A percentile compares a stretch with the other conserved stretches of the same genome.
phyloP scores from a whole-genome alignment of 1,140 invertebrate genomes.

The Heterodera carotae region DNA sequence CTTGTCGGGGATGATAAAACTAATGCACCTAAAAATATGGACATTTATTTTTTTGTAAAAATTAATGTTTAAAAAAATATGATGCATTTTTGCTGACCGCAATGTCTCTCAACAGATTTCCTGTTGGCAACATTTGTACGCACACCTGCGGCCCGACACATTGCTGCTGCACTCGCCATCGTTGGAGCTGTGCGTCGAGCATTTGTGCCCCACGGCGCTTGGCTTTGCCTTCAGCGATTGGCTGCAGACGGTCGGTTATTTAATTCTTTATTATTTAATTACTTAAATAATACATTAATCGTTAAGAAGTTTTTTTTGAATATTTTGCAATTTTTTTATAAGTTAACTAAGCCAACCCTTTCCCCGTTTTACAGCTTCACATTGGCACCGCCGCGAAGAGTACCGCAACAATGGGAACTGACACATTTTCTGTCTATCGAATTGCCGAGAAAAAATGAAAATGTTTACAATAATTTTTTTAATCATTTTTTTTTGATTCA shows the following conservation, averaged over 20 bases:
- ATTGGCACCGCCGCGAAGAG: slow-evolving; percentile 5
- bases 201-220: slow-evolving; percentile 29
- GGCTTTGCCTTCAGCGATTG: slow-evolving; percentile 42
- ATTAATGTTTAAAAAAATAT: too few species aligned
- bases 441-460: not conserved
- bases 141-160: slow-evolving; percentile 21
- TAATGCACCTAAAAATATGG: too few species aligned
- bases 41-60: too few species aligned
- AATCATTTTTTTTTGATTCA: not conserved
- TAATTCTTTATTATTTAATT: slow-evolving; percentile 1
- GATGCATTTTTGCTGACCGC: not conserved
- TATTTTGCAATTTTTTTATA: not conserved
- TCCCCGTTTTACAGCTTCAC: not conserved
- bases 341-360: too few species aligned
- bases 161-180: slow-evolving; percentile 40
- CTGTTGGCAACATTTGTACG: slow-evolving; percentile 36
- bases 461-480: not conserved
- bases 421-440: slow-evolving; percentile 12
- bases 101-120: slow-evolving; percentile 10
- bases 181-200: slow-evolving; percentile 38
- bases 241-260: slow-evolving; percentile 36
- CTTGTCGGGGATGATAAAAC: too few species aligned
- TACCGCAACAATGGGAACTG: not conserved
- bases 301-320: too few species aligned
- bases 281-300: not conserved